These are phyloP conservation scores for Lutra lutra DNA, from an alignment of 2,797 vertebrate genomes.

Conservation along the genomic window DNA sequence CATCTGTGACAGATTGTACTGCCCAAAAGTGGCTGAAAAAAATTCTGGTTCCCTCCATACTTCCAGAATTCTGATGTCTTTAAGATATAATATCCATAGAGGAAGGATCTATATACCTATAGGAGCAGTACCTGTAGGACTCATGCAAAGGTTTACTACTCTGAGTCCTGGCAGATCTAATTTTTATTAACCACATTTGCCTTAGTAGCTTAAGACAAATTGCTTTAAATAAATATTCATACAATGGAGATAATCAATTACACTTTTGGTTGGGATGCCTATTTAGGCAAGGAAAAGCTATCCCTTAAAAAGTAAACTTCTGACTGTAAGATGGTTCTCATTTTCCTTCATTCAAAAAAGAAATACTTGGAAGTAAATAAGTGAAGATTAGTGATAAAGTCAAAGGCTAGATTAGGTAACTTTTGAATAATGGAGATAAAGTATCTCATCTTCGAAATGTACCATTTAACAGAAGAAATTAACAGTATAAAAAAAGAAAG, in stretches of 20 bases:
- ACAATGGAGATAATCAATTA: not conserved
- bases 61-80: not conserved
- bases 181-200: not conserved
- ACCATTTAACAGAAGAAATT: not conserved
- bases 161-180: not conserved
- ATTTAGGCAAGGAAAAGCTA: not conserved
- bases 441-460: constrained; percentile 5
- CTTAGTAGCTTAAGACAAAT: not conserved
- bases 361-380: not conserved
- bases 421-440: not conserved
- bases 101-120: not conserved
- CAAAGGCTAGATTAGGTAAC: not conserved
- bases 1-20: not conserved
- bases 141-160: not conserved
- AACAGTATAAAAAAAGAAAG: not conserved
- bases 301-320: not conserved
- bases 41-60: not conserved
- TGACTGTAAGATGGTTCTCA: not conserved
- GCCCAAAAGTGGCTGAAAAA: not conserved
- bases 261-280: not conserved
- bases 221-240: not conserved
- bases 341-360: not conserved
- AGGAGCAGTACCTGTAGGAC: not conserved
- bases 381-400: not conserved
- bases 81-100: not conserved